Evolutionary conservation across 2,888 invertebrate genomes (phyloP), one percentile per base, ranked within the genome.

Genomic region (Carcina quercana): DNA sequence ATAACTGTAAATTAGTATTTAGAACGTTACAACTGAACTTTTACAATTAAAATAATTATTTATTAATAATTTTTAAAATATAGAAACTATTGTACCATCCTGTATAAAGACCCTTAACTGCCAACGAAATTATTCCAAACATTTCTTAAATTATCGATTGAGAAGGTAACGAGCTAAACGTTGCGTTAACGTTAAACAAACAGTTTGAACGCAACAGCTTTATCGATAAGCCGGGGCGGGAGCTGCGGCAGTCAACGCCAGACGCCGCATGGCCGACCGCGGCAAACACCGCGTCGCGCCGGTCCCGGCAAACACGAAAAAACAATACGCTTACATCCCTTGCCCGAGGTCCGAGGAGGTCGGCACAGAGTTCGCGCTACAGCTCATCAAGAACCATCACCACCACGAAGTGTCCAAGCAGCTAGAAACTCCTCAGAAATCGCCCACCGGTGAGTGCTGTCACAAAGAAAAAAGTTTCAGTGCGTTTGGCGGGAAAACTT

Each of bases 221-320:
- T 58, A 59, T 60, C 61, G 59, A 59, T 60, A 59, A 43, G 43
- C 45, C 60, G 36, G 37, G 47, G 39, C 35, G 41, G 36, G 38
- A 38, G 49, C 50, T 32, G 45, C 47, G 55, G 52, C 48, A 35
- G 35, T 30, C 26, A 45, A 20, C 28, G 80, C 66, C 78, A 75
- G 69, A 73, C 70, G 80, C 73, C 79, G 82, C 63, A 83, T 83
- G 83, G 82, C 80, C 68, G 82, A 83, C 56, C 82, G 82, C 60
- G 67, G 71, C 55, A 79, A 64, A 59, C 57, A 82, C 48, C 82
- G 83, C 69, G 82, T 83, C 73, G 82, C 80, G 78, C 82, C 82
- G 55, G 59, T 65, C 35, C 74, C 76, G 71, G 75, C 70, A 68
- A 71, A 61, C 59, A 68, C 73, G 38, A 80, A 79, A 42, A 76